These are phyloP conservation scores for Sturmia bella DNA, from an alignment of 2,888 invertebrate species.

Conservation along the genomic window DNA sequence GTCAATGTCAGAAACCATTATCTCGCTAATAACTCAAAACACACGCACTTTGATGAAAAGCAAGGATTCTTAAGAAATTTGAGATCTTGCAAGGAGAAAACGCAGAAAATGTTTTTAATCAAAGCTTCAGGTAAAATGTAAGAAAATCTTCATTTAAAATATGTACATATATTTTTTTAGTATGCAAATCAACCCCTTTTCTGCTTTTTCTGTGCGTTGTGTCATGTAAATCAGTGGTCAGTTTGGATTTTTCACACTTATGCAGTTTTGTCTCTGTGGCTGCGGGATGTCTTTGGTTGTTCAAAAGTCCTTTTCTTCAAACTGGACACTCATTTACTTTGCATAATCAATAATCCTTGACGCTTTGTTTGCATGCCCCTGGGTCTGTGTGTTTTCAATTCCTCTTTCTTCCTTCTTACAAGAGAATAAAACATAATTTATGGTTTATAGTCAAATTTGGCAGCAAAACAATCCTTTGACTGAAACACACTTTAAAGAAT, in stretches of 20 bases:
- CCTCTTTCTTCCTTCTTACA: conserved; percentile 69
- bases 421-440: conserved; percentile 78
- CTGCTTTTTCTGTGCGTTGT: conserved; percentile 11
- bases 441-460: conserved; percentile 81
- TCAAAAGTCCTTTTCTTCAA: conserved; percentile 60
- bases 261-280: conserved; percentile 72
- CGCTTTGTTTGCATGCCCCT: conserved; percentile 71
- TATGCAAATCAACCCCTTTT: conserved; percentile 76
- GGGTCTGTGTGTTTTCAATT: conserved; percentile 74
- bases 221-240: conserved; percentile 70
- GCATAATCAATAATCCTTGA: conserved; percentile 82
- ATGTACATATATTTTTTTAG: conserved; percentile 3
- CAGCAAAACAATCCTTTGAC: conserved; percentile 77
- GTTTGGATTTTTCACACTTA: conserved; percentile 71
- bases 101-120: conserved; percentile 50
- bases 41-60: conserved; percentile 76
- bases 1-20: conserved; percentile 77
- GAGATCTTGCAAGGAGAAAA: conserved; percentile 59
- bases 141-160: not conserved
- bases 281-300: conserved; percentile 73
- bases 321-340: conserved; percentile 75
- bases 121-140: conserved; percentile 73
- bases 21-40: conserved; percentile 80
- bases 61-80: conserved; percentile 69
- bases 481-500: conserved; percentile 62